These are phyloP conservation scores for Diuraphis noxia DNA, from an alignment of 1,140 invertebrate species.

Conservation along the genomic window DNA sequence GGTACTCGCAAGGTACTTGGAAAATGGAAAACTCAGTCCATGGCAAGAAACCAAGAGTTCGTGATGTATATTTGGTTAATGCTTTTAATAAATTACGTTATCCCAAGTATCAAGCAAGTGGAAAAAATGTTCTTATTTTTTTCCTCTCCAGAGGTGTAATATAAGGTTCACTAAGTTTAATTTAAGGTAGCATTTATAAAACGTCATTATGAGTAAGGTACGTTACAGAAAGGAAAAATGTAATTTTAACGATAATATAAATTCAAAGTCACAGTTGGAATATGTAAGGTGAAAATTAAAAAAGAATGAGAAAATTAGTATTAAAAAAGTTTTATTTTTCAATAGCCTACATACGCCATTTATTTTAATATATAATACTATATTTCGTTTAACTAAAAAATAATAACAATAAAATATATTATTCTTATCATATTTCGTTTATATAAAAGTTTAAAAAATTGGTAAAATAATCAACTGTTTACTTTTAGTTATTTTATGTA, in stretches of 20 bases:
- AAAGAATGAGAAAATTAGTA: background rate
- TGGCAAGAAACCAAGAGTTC: background rate
- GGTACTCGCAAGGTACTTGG: background rate
- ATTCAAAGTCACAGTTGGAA: conserved; percentile 1
- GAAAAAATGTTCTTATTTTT: conserved; percentile 13
- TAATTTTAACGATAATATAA: background rate
- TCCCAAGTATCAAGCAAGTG: background rate
- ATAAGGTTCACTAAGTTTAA: conserved; percentile 11
- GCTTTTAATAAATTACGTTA: conserved; percentile 36
- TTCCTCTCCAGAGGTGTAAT: background rate
- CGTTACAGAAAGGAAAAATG: background rate
- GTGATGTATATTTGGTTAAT: conserved; percentile 47
- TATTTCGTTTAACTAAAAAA: background rate
- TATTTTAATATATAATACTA: background rate
- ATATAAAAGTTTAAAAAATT: no score
- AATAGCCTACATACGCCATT: background rate
- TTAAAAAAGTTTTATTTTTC: background rate
- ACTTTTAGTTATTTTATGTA: no score
- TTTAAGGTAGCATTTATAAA: background rate
- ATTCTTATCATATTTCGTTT: no score
- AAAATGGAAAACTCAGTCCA: background rate
- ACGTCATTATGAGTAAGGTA: background rate
- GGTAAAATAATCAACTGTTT: no score
- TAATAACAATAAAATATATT: no score
- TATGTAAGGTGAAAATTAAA: background rate